Evolutionary conservation across 1,140 invertebrate species (phyloP).

Genomic region (Steinernema khuongi): DNA sequence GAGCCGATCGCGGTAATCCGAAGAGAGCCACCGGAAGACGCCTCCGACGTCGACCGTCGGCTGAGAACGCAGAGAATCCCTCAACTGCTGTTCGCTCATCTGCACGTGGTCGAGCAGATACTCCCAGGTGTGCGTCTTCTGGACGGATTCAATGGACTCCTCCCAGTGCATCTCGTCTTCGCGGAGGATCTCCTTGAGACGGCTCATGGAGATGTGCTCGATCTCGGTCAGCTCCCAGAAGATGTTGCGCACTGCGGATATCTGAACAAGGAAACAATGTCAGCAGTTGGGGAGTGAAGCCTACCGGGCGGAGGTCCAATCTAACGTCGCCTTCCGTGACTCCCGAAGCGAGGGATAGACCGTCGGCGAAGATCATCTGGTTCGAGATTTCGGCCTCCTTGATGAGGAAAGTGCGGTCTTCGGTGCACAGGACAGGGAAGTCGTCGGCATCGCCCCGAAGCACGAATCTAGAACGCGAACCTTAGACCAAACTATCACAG

Average conservation of each 20-base stretch:
- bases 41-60: not conserved
- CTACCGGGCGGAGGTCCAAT: not conserved
- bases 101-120: not conserved
- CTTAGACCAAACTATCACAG: too few relatives aligned
- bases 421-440: not conserved
- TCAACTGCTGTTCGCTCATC: not conserved
- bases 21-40: not conserved
- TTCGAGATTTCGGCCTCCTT: slow-evolving; percentile 7
- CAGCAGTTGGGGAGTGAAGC: not conserved
- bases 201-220: not conserved
- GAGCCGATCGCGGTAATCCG: not conserved
- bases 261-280: not conserved
- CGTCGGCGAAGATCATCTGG: not conserved
- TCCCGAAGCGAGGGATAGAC: not conserved
- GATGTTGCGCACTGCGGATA: not conserved
- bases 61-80: not conserved
- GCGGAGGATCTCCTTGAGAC: not conserved
- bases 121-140: not conserved
- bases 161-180: not conserved
- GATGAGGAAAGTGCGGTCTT: not conserved
- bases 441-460: not conserved
- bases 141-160: not conserved
- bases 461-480: not conserved
- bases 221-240: not conserved
- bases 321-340: not conserved